Conservation (phyloP, 2,797 vertebrate genomes). For the Champsocephalus esox region DNA sequence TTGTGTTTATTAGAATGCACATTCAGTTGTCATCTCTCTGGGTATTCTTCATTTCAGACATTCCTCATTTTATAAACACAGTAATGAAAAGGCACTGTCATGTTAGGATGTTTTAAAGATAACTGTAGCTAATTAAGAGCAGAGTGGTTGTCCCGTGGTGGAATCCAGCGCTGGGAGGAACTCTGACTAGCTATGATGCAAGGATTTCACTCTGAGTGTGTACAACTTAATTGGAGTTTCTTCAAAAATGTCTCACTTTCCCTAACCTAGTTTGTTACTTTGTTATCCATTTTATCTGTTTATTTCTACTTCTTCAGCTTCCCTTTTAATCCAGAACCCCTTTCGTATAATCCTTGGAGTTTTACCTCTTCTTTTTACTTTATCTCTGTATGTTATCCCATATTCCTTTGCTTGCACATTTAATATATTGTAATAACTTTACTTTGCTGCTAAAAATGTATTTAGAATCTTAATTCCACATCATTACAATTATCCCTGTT, state of each 20-base stretch:
- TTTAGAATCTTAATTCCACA: background rate
- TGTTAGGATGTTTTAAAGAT: slow-evolving; percentile 35
- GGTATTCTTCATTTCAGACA: slow-evolving; percentile 29
- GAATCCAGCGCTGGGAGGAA: slow-evolving; percentile 45
- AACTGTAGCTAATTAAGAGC: slow-evolving; percentile 66
- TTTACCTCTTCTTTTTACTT: background rate
- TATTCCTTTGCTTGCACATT: too few relatives aligned
- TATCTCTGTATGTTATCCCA: background rate
- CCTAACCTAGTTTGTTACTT: slow-evolving; percentile 51
- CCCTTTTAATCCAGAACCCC: slow-evolving; percentile 3
- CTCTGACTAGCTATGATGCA: slow-evolving; percentile 67
- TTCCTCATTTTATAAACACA: slow-evolving; percentile 40
- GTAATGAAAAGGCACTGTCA: slow-evolving; percentile 27
- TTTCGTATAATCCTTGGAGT: slow-evolving; percentile 2
- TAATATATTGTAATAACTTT: too few relatives aligned
- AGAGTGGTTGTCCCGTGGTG: slow-evolving; percentile 47
- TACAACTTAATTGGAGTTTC: slow-evolving; percentile 49
- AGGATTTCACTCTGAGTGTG: slow-evolving; percentile 62
- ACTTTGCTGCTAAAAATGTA: too few relatives aligned
- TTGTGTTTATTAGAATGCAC: background rate
- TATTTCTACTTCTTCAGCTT: background rate
- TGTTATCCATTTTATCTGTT: background rate
- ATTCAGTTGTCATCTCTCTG: background rate
- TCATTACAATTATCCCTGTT: background rate
- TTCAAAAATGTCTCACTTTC: slow-evolving; percentile 23